Base-by-base conservation (phyloP, 1,140 invertebrate species). In the Piezodorus guildinii region DNA sequence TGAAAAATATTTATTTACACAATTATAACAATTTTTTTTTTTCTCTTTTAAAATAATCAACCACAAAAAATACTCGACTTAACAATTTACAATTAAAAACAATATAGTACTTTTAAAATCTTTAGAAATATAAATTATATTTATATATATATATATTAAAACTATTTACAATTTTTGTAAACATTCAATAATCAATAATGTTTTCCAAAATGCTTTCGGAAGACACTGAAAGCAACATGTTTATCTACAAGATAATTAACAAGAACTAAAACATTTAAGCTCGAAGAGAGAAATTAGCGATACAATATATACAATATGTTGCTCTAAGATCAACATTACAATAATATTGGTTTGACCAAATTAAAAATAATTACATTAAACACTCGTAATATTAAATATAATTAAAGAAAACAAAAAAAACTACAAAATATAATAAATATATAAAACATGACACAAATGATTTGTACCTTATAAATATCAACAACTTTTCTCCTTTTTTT, bases 41-140 rank as follows among this genome's bases (percentile, higher is more conserved):
- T 43, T 43, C 10, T 23, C 19, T 43, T 43, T 12, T 23, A 46
- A 27, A 46, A 23, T 23, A n/a, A 46, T 19, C 16, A 62, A 23
- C 44, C 39, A 23, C 12, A 46, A 25, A 62, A 62, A 44, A 23
- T 62, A 62, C 43, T 45, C 21, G 16, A 30, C 17, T 23, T 27
- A 62, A 62, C 39, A 45, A 16, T 62, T 45, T 45, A 62, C 60
- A 62, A 45, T 19, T 62, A 62, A 62, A 46, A 62, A 45, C 45
- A 62, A 62, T 45, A 62, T 45, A 61, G 43, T 14, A 46, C 44
- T 62, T 30, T 46, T 46, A 39, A 39, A 39, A 39, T 45, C 39
- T 62, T 61, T 61, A 45, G 23, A 62, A 62, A 62, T 62, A 45
- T 45, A 61, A 61, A 58, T 58, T 58, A 58, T 58, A 58, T 58